These are phyloP conservation scores for Cuniculus paca DNA, from an alignment of 2,797 vertebrate species.

Conservation along the genomic window DNA sequence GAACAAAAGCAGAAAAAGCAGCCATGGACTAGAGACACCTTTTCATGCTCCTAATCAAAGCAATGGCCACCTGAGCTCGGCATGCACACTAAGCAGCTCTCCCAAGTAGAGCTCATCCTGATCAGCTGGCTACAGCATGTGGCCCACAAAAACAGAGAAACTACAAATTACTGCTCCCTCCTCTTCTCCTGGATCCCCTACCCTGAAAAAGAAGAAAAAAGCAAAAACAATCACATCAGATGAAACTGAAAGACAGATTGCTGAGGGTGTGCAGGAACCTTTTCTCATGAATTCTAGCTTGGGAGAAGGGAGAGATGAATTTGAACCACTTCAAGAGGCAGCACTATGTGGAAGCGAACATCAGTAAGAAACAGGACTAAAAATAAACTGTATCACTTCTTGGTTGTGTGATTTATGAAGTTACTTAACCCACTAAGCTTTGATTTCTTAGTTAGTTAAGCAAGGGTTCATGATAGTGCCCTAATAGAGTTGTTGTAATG, in stretches of 20 bases:
- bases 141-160: slow-evolving; percentile 71
- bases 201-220: slow-evolving; percentile 44
- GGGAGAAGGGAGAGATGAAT: neutral
- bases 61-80: slow-evolving; percentile 67
- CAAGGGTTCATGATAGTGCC: neutral
- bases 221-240: slow-evolving; percentile 34
- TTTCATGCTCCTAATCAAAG: slow-evolving; percentile 75
- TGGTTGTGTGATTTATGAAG: neutral
- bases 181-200: neutral
- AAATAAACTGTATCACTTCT: neutral
- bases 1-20: slow-evolving; percentile 73
- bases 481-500: neutral
- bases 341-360: neutral
- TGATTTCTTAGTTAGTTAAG: neutral
- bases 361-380: neutral
- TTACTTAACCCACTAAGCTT: neutral
- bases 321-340: neutral
- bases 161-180: neutral
- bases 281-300: neutral
- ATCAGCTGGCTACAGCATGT: slow-evolving; percentile 75
- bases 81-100: slow-evolving; percentile 56
- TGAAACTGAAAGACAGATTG: neutral
- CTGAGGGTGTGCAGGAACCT: neutral
- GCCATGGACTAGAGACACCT: slow-evolving; percentile 74
- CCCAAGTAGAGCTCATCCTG: slow-evolving; percentile 69